Base-by-base conservation (phyloP, 2,888 invertebrate species). In the Perithous albicinctus region DNA sequence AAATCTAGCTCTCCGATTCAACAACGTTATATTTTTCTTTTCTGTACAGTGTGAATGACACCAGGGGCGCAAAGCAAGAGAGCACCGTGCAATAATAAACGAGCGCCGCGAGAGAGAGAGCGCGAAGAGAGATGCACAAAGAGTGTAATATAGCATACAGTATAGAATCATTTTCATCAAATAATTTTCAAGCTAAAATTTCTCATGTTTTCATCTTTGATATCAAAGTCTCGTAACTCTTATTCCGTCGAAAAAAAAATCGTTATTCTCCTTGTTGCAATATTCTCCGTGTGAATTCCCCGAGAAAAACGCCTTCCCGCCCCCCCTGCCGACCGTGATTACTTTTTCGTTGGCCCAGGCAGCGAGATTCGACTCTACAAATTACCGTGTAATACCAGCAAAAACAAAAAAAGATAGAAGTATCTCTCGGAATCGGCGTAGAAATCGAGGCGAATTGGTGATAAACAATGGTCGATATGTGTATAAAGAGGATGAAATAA, bases 291-390 rank as follows among this genome's bases (percentile, higher is more conserved):
- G 81, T 73, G 67, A 74, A 78, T 74, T 73, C 73, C 73, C 76
- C 73, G 81, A 82, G 78, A 82, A 78, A 82, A 82, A 82, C 82
- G 82, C 81, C 81, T 82, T 82, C 43, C 74, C 81, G 54, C 46
- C 59, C 41, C n/a, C 74, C 56, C 59, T 54, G 43, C 46, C 43
- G 48, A 67, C 54, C 43, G 66, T 69, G 69, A 74, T 81, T 67
- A 77, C 72, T 74, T 70, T n/a, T 81, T 54, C 67, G 69, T 73
- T 56, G 75, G 63, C 74, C 74, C 69, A 61, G 63, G 61, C 23
- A 41, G 73, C 38, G 64, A 59, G 66, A 66, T 51, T 38, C 74
- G 20, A 41, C 38, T 66, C 46, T 63, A 38, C 38, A n/a, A n/a
- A 67, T 67, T 54, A 7, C 20, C 15, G 8, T 38, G 67, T n/a